A percentile compares a stretch with the other conserved stretches of the same genome.
phyloP scores from a whole-genome alignment of 1,140 invertebrate species.

The Scaptomyza hsui region DNA sequence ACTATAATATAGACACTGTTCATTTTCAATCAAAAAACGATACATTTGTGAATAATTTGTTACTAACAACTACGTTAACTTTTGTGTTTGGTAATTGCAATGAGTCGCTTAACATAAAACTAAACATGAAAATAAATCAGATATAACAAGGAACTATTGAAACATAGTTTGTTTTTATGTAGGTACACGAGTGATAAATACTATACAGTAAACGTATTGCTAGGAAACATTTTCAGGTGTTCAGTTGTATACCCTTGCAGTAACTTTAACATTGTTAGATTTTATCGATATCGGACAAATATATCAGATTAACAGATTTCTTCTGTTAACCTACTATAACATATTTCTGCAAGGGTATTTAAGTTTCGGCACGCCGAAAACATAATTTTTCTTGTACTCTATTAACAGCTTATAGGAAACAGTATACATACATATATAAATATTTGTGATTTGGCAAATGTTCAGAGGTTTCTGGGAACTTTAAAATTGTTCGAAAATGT shows the following conservation, averaged over 20 bases:
- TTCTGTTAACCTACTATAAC: background rate
- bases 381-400: background rate
- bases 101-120: slow-evolving; percentile 47
- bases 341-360: background rate
- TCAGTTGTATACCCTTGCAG: background rate
- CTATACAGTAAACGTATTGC: slow-evolving; percentile 21
- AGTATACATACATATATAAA: slow-evolving; percentile 2
- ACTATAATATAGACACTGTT: slow-evolving; percentile 21
- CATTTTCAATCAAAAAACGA: slow-evolving; percentile 5
- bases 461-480: slow-evolving; percentile 9
- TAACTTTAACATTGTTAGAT: too few species aligned
- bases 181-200: slow-evolving; percentile 27
- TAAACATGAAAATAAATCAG: slow-evolving; percentile 28
- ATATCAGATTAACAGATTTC: too few species aligned
- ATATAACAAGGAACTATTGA: slow-evolving; percentile 38
- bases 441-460: slow-evolving; percentile 13
- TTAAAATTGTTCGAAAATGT: slow-evolving; percentile 8
- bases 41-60: slow-evolving; percentile 1
- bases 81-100: slow-evolving; percentile 39
- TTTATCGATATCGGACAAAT: too few species aligned
- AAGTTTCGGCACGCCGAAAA: background rate
- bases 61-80: slow-evolving; percentile 53
- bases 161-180: slow-evolving; percentile 26
- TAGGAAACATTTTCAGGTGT: slow-evolving; percentile 32
- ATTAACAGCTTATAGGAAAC: slow-evolving; percentile 28